These are phyloP conservation scores for Apamea epomidion DNA, from an alignment of 2,888 invertebrate species.

Conservation along the genomic window DNA sequence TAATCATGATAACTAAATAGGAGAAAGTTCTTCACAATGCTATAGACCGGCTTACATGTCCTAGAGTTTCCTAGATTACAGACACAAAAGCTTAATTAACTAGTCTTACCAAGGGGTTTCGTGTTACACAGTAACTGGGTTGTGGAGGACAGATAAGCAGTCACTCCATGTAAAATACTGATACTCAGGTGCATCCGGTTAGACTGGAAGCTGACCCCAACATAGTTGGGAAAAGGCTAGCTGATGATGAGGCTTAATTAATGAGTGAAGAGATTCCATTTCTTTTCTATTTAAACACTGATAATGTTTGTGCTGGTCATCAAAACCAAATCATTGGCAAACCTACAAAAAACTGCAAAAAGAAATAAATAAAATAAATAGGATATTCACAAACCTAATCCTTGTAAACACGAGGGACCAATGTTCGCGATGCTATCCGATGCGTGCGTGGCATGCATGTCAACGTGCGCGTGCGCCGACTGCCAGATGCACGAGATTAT, in stretches of 20 bases:
- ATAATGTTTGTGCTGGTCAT: not conserved
- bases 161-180: not conserved
- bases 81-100: not conserved
- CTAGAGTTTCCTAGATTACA: not conserved
- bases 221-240: too few relatives aligned
- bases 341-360: conserved; percentile 3
- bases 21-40: conserved; percentile 9
- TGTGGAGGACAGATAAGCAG: not conserved
- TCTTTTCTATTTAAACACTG: not conserved
- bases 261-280: not conserved
- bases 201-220: too few relatives aligned
- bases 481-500: conserved; percentile 74
- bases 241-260: not conserved
- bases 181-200: not conserved
- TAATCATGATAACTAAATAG: conserved; percentile 24
- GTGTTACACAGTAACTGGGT: not conserved
- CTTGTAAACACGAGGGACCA: conserved; percentile 67
- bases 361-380: conserved; percentile 29
- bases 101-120: not conserved
- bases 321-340: not conserved
- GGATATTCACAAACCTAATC: conserved; percentile 59
- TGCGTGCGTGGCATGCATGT: conserved; percentile 77
- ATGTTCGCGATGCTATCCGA: conserved; percentile 76
- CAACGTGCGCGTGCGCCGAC: conserved; percentile 76
- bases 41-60: not conserved